Conservation (phyloP, 2,113 vertebrate genomes). For the Rhinogobius similis region DNA sequence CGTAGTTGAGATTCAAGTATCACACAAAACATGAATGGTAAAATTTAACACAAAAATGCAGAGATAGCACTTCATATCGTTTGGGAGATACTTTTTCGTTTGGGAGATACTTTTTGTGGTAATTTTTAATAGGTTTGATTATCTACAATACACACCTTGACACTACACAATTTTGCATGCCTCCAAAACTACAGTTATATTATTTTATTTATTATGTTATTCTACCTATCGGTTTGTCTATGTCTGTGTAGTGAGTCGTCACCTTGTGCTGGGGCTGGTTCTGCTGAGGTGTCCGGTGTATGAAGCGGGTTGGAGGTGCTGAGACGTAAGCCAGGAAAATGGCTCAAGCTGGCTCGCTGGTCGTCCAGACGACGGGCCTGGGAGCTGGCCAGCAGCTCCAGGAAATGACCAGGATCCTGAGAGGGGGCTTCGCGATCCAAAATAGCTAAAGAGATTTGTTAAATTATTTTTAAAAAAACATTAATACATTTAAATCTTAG, state of each 20-base stretch:
- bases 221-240: no score
- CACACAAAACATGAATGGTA: no score
- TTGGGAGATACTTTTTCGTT: no score
- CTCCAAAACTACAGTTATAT: no score
- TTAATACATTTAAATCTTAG: background rate
- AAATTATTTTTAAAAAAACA: background rate
- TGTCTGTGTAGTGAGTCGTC: background rate
- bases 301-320: slow-evolving; percentile 63
- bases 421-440: slow-evolving; percentile 64
- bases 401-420: slow-evolving; percentile 88
- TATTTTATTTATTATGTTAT: no score
- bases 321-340: slow-evolving; percentile 88
- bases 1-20: no score
- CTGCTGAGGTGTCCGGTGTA: slow-evolving; percentile 66
- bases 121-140: no score
- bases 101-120: no score
- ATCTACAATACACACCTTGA: no score
- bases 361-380: slow-evolving; percentile 91
- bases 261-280: slow-evolving; percentile 53
- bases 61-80: no score
- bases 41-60: no score
- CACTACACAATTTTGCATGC: no score
- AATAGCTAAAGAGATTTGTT: slow-evolving; percentile 68
- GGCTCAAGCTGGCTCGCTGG: slow-evolving; percentile 83
- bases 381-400: slow-evolving; percentile 90